Evolutionary conservation across 2,797 vertebrate genomes (phyloP), one percentile per base, ranked within the genome.

Genomic region (Danio albolineatus): DNA sequence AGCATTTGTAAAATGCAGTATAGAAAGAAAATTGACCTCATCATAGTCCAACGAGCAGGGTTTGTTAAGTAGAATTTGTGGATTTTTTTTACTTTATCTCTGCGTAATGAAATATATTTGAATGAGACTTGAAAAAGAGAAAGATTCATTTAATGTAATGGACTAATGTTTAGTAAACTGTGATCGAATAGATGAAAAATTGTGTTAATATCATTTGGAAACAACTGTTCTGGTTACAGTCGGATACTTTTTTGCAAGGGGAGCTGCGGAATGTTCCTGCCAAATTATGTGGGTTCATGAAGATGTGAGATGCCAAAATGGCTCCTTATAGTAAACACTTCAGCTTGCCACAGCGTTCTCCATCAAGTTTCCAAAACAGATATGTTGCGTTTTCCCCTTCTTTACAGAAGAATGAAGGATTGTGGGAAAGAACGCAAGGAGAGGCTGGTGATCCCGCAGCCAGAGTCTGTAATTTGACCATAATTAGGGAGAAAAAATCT

Each of bases 401-500:
- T 10, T 36, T 12, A 19, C 67, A 79, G 72, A 48, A 72, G 79
- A 84, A 67, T 78, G 59, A 78, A 82, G 80, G 81, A 73, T 83
- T 87, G 75, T 85, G 85, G 83, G 76, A 85, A 74, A 75, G 66
- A 86, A 82, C 78, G 81, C 76, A 80, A 84, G 83, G 82, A 87
- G 83, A 79, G 76, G 74, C 83, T 86, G 83, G 71, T 88, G 83
- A 85, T 85, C 72, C 79, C 79, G 79, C 74, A 85, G 84, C 64
- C 65, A 60, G 71, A 86, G 86, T 85, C 86, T 88, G 81, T 89
- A 88, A 88, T 89, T 89, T 88, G 79, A 85, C 82, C 82, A 83
- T 89, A 89, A 89, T 89, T 87, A 87, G 85, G 86, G 84, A 82
- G 88, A 85, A 88, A 28, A 87, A 84, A 73, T 85, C 83, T 82